These are phyloP conservation scores for Synaphobranchus kaupii DNA, from an alignment of 2,797 vertebrate genomes.

Conservation along the genomic window DNA sequence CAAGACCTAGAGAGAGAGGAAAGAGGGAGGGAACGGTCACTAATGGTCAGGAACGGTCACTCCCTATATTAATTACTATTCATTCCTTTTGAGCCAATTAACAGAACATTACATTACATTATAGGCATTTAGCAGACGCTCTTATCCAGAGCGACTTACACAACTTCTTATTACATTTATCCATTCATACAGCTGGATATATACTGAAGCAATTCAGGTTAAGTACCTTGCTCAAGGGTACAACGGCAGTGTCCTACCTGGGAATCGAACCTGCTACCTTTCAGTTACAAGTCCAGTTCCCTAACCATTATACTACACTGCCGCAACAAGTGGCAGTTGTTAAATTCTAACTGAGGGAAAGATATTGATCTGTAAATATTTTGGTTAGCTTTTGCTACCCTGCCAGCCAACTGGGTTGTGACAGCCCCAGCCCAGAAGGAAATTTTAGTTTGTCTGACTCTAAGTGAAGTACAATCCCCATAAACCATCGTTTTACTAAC, in stretches of 20 bases:
- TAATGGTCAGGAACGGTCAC: not conserved
- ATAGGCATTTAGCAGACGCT: too few relatives aligned
- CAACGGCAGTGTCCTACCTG: too few relatives aligned
- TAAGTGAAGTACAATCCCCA: not conserved
- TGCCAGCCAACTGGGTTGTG: not conserved
- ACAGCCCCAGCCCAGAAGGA: not conserved
- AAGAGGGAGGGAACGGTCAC: not conserved
- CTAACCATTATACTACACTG: too few relatives aligned
- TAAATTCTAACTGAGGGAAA: not conserved
- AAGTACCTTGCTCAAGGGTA: too few relatives aligned
- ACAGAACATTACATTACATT: too few relatives aligned
- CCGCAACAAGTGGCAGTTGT: not conserved
- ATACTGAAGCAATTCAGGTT: too few relatives aligned
- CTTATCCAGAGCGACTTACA: too few relatives aligned
- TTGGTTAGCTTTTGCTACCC: not conserved
- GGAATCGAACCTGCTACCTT: too few relatives aligned
- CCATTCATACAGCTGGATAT: too few relatives aligned
- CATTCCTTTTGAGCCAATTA: not conserved
- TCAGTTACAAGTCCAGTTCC: too few relatives aligned
- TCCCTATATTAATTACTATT: not conserved
- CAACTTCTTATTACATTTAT: too few relatives aligned
- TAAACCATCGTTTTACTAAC: not conserved
- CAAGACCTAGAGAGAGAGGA: slow-evolving; percentile 45
- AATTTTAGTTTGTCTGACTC: not conserved
- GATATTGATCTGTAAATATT: not conserved